A percentile compares a stretch with the other conserved stretches of the same genome.
Evolutionary conservation across 2,888 invertebrate species (phyloP).

Genomic region (Drosophila helvetica): DNA sequence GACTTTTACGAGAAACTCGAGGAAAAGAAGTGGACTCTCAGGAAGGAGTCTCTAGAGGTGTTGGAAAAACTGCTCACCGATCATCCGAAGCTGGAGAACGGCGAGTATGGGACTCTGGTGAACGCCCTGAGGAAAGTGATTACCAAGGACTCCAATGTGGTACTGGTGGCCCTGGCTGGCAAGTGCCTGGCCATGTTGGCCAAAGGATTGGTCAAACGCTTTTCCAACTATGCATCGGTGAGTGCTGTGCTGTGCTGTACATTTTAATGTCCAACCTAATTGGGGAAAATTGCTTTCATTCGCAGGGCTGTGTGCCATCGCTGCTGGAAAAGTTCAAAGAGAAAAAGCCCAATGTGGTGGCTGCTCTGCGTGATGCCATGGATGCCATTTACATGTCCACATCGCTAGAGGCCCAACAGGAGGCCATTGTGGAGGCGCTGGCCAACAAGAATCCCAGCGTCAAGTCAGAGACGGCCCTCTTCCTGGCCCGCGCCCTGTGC

Average conservation of each 20-base stretch:
- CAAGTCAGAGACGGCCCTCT: conserved; percentile 93
- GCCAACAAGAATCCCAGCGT: conserved; percentile 96
- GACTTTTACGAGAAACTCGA: conserved; percentile 98
- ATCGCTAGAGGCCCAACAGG: conserved; percentile 91
- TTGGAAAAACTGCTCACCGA: conserved; percentile 90
- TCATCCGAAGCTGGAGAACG: conserved; percentile 93
- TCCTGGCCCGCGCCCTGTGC: conserved; percentile 92
- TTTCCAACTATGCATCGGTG: conserved; percentile 90
- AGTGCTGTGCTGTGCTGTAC: conserved; percentile 14
- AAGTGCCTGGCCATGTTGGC: conserved; percentile 94
- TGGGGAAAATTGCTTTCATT: background rate
- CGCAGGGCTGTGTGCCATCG: conserved; percentile 88
- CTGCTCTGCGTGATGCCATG: conserved; percentile 93
- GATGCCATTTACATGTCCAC: conserved; percentile 94
- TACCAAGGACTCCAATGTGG: conserved; percentile 97
- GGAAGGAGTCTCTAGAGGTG: conserved; percentile 95
- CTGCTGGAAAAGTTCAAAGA: conserved; percentile 98
- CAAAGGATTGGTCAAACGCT: conserved; percentile 93
- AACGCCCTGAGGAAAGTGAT: conserved; percentile 94
- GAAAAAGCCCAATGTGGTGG: conserved; percentile 96
- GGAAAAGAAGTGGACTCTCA: conserved; percentile 98
- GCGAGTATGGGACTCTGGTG: conserved; percentile 96
- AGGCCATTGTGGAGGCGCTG: conserved; percentile 93
- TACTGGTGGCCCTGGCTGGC: conserved; percentile 93
- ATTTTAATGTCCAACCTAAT: background rate